These are phyloP conservation scores for Rallus crepitans DNA, from an alignment of 2,797 vertebrate genomes.

Conservation along the genomic window DNA sequence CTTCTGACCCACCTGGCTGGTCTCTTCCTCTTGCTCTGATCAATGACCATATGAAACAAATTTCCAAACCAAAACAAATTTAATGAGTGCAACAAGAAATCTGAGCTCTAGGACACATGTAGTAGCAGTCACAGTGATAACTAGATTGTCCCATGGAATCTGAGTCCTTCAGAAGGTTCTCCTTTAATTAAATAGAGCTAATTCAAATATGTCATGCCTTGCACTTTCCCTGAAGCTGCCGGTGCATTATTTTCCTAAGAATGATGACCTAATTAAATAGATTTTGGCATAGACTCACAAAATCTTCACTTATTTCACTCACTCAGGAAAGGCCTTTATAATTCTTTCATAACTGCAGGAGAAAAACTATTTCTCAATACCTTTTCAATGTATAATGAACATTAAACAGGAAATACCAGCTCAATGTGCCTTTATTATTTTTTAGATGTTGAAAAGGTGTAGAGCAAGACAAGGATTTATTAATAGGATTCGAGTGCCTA, in stretches of 20 bases:
- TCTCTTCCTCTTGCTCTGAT: neutral
- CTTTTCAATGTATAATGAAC: slow-evolving; percentile 14
- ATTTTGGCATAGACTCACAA: slow-evolving; percentile 63
- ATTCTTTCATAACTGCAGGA: slow-evolving; percentile 53
- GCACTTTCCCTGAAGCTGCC: slow-evolving; percentile 60
- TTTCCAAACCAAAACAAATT: neutral
- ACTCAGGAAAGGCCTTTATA: slow-evolving; percentile 45
- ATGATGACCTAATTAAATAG: slow-evolving; percentile 75
- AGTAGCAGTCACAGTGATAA: slow-evolving; percentile 1
- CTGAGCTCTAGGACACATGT: neutral
- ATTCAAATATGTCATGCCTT: slow-evolving; percentile 57
- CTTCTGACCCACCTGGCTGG: neutral
- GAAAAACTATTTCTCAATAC: slow-evolving; percentile 58
- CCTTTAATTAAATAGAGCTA: slow-evolving; percentile 74
- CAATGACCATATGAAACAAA: neutral
- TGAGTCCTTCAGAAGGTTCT: slow-evolving; percentile 37
- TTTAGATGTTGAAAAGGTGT: slow-evolving; percentile 43
- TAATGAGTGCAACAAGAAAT: neutral
- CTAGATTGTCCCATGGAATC: slow-evolving; percentile 45
- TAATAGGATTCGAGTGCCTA: neutral
- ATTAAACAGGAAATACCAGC: slow-evolving; percentile 60
- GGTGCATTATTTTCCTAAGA: slow-evolving; percentile 67
- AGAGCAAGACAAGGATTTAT: slow-evolving; percentile 19
- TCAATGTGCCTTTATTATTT: slow-evolving; percentile 33
- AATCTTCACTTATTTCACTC: slow-evolving; percentile 49